phyloP scores from a whole-genome alignment of 64 coral and sea anemone genomes.

The Actinia equina region DNA sequence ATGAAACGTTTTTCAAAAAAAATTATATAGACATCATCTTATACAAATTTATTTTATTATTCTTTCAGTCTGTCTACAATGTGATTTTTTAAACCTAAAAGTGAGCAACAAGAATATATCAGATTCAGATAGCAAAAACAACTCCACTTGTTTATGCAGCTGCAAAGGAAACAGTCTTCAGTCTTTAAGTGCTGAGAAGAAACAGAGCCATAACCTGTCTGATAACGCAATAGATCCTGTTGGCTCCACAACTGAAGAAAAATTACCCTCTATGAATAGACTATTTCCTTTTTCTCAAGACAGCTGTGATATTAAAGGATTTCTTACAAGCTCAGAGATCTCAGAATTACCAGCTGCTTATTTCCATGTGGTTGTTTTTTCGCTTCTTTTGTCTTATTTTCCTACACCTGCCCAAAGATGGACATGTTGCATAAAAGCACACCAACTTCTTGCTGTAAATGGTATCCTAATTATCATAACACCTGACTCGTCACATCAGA shows the following conservation, averaged over 20 bases:
- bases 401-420: slow-evolving; percentile 79
- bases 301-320: background rate
- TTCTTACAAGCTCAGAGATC: background rate
- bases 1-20: too few relatives aligned
- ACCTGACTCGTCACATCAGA: slow-evolving; percentile 91
- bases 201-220: background rate
- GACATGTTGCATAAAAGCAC: slow-evolving; percentile 74
- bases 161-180: background rate
- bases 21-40: background rate
- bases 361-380: slow-evolving; percentile 80
- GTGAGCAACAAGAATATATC: slow-evolving; percentile 9
- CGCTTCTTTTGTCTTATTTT: slow-evolving; percentile 83
- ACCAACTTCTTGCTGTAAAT: slow-evolving; percentile 65
- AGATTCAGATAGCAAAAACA: background rate
- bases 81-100: slow-evolving; percentile 89
- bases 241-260: background rate
- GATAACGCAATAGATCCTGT: background rate
- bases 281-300: background rate
- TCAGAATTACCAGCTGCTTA: slow-evolving; percentile 20
- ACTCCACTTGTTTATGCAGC: background rate
- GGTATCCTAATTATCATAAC: slow-evolving; percentile 81
- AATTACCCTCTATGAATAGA: background rate
- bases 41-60: background rate
- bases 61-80: slow-evolving; percentile 75
- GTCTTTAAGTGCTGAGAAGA: background rate